Conservation (phyloP, 30 jellyfish, hydroid and myxozoan species). For the Nemopilema nomurai region DNA sequence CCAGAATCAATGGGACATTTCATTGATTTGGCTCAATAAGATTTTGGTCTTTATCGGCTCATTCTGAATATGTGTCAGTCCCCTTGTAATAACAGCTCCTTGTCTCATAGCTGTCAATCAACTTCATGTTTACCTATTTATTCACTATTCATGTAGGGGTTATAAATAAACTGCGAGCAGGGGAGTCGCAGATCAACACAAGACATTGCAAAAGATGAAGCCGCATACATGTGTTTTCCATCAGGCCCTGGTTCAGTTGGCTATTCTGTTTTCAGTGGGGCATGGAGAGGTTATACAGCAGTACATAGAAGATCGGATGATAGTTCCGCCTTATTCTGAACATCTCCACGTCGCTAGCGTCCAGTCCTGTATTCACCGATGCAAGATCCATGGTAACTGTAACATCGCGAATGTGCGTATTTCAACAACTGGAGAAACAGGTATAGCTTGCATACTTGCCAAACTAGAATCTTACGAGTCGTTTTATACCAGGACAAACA, state of each 20-base stretch:
- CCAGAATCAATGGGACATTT: too few relatives aligned
- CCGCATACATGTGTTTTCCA: not conserved
- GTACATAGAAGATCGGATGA: not conserved
- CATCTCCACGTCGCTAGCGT: not conserved
- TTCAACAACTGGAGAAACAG: not conserved
- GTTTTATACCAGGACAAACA: not conserved
- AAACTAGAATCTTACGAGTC: not conserved
- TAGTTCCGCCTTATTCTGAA: not conserved
- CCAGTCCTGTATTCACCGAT: not conserved
- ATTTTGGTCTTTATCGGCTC: too few relatives aligned
- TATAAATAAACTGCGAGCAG: too few relatives aligned
- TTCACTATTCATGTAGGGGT: too few relatives aligned
- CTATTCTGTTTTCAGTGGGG: not conserved
- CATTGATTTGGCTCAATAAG: too few relatives aligned
- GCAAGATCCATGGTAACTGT: not conserved
- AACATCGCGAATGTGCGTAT: not conserved
- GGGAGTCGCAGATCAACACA: too few relatives aligned
- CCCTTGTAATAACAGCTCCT: too few relatives aligned
- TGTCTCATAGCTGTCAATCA: too few relatives aligned
- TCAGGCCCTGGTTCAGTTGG: not conserved
- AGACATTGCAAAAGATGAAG: not conserved
- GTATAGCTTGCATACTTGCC: not conserved
- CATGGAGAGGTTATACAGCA: not conserved
- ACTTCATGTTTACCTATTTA: too few relatives aligned
- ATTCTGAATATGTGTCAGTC: too few relatives aligned